Evolutionary conservation across 2,113 vertebrate genomes (phyloP).

Genomic region (Antennarius striatus): DNA sequence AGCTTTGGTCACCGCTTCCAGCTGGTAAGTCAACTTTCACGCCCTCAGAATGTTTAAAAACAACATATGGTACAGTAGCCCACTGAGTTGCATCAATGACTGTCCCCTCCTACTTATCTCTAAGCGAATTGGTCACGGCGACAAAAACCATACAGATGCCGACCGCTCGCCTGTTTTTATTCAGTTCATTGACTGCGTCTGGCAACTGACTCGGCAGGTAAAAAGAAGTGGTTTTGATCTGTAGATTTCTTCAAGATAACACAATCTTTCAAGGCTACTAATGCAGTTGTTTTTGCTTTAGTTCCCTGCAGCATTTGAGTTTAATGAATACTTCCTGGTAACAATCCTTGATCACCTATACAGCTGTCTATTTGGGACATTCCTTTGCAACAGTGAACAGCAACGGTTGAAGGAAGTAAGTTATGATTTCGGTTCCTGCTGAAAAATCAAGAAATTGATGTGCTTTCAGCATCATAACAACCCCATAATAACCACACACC

Average conservation of each 20-base stretch:
- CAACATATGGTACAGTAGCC: fast-evolving
- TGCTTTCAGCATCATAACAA: not conserved
- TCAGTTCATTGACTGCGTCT: slow-evolving; percentile 97
- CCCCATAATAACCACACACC: not conserved
- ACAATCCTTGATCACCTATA: slow-evolving; percentile 96
- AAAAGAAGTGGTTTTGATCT: not conserved
- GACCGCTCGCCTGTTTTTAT: slow-evolving; percentile 97
- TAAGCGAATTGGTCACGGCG: slow-evolving; percentile 94
- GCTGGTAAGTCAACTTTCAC: slow-evolving; percentile 76
- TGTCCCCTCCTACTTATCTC: not conserved
- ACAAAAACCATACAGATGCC: slow-evolving; percentile 94
- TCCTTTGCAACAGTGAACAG: slow-evolving; percentile 95
- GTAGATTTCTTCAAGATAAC: not conserved
- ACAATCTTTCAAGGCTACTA: not conserved
- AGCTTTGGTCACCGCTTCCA: slow-evolving; percentile 97
- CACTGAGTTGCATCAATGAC: not conserved
- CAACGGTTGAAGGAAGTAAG: slow-evolving; percentile 91
- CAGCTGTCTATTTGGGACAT: slow-evolving; percentile 97
- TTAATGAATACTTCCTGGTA: slow-evolving; percentile 95
- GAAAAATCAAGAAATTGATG: not conserved
- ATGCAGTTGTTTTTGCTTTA: slow-evolving; percentile 64
- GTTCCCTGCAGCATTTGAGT: slow-evolving; percentile 98
- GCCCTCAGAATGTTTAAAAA: not conserved
- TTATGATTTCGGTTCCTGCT: not conserved
- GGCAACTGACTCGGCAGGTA: slow-evolving; percentile 99